Percentiles rank a stretch among this genome's conserved stretches.
Conservation (phyloP, 2,113 vertebrate species). For the Tapirus terrestris region DNA sequence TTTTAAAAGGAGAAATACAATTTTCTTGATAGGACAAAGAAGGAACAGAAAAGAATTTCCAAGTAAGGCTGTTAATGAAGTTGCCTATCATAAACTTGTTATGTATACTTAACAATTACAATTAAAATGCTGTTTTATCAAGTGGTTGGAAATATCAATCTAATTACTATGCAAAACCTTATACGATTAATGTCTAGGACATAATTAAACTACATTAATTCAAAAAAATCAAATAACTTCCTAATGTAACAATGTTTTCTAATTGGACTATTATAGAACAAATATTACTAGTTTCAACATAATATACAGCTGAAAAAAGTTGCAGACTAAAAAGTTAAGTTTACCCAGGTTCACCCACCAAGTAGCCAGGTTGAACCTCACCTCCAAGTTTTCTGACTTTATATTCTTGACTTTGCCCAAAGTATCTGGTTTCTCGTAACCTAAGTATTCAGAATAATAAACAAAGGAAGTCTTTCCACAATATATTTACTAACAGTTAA, state of each 20-base stretch:
- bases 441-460: neutral
- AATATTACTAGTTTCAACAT: neutral
- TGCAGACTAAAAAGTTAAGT: neutral
- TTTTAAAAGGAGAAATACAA: neutral
- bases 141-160: no score
- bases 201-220: neutral
- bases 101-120: no score
- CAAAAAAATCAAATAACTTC: neutral
- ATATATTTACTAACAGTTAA: neutral
- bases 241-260: neutral
- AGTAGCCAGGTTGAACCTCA: neutral
- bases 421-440: neutral
- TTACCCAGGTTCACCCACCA: neutral
- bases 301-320: neutral
- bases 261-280: neutral
- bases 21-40: neutral
- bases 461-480: neutral
- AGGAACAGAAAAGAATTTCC: no score
- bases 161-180: no score
- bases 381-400: neutral
- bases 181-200: neutral
- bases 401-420: neutral
- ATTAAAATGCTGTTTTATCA: no score
- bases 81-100: no score
- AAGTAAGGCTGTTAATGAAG: no score